These are phyloP conservation scores for Melikaiella ostensackeni DNA, from an alignment of 2,888 invertebrate species.

Conservation along the genomic window DNA sequence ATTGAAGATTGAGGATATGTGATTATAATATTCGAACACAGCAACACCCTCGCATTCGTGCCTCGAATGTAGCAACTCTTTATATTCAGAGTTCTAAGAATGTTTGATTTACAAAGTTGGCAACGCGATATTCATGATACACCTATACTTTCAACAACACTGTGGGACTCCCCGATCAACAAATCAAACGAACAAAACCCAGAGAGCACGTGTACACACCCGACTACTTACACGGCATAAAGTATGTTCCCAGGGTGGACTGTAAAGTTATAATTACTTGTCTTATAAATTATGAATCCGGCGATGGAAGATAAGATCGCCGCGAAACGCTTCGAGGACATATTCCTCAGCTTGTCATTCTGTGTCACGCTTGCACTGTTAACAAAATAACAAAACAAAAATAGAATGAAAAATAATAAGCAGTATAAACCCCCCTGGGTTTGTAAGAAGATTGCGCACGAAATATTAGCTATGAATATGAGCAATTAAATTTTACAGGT, in stretches of 20 bases:
- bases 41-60: neutral
- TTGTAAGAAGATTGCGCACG: slow-evolving; percentile 37
- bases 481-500: slow-evolving; percentile 43
- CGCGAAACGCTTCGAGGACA: slow-evolving; percentile 43
- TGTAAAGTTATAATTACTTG: slow-evolving; percentile 61
- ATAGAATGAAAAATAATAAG: neutral
- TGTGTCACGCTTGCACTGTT: slow-evolving; percentile 5
- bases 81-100: slow-evolving; percentile 30
- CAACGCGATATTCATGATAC: slow-evolving; percentile 11
- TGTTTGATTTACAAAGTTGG: slow-evolving; percentile 52
- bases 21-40: neutral
- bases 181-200: slow-evolving; percentile 58
- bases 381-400: neutral
- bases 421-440: neutral
- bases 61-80: neutral
- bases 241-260: slow-evolving; percentile 53
- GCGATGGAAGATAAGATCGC: slow-evolving; percentile 59
- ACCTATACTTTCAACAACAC: slow-evolving; percentile 41
- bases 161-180: slow-evolving; percentile 46
- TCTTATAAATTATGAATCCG: slow-evolving; percentile 63
- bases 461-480: slow-evolving; percentile 45
- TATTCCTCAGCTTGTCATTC: slow-evolving; percentile 39
- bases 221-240: slow-evolving; percentile 57
- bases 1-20: neutral
- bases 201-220: slow-evolving; percentile 54